These are phyloP conservation scores for Phengaris arion DNA, from an alignment of 2,888 invertebrate genomes.

Conservation along the genomic window DNA sequence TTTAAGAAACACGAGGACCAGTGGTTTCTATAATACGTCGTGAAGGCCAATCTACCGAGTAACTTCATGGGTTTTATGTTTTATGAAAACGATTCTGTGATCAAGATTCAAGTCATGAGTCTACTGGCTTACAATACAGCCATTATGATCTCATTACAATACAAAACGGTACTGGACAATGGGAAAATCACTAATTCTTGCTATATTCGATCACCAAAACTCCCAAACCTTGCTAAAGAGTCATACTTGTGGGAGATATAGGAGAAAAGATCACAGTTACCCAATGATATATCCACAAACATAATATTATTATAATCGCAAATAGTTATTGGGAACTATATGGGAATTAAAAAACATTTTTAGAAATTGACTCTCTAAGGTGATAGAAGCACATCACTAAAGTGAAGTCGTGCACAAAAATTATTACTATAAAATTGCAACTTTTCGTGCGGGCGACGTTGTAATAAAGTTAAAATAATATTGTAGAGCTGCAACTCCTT, in stretches of 20 bases:
- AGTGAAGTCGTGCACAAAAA: neutral
- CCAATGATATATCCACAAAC: no score
- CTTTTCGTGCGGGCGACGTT: neutral
- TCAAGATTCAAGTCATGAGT: neutral
- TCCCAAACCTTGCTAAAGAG: neutral
- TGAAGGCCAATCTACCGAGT: neutral
- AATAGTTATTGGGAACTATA: no score
- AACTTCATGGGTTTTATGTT: neutral
- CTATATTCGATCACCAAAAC: neutral
- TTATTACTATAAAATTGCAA: neutral
- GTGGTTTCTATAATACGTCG: neutral
- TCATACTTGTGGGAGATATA: no score
- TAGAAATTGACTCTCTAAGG: neutral
- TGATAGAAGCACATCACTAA: neutral
- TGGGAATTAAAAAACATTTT: no score
- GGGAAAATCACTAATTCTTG: neutral
- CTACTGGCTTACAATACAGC: neutral
- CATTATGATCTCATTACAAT: slow-evolving; percentile 12
- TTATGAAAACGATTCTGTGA: neutral
- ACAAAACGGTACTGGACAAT: neutral
- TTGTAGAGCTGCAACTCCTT: slow-evolving; percentile 2
- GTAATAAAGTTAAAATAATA: slow-evolving; percentile 16
- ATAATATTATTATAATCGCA: no score
- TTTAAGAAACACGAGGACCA: neutral
- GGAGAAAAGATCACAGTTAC: no score